A percentile compares a stretch with the other conserved stretches of the same genome.
phyloP scores from a whole-genome alignment of 1,140 invertebrate genomes.

The Nephila pilipes region DNA sequence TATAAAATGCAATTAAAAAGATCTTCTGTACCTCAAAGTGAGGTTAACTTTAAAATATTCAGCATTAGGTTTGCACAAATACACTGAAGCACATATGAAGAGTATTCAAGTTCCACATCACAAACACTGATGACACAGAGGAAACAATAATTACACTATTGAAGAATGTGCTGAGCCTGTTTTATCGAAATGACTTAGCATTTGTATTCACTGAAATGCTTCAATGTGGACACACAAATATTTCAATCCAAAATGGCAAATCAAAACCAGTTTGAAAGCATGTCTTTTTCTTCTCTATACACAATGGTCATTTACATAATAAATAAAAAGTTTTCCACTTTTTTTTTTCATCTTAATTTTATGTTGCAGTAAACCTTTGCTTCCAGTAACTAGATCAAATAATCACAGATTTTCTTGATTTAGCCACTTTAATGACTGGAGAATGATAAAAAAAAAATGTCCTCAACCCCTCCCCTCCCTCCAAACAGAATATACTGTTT shows the following conservation, averaged over 20 bases:
- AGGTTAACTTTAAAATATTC: background rate
- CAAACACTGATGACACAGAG: constrained; percentile 23
- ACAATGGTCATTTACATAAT: constrained; percentile 73
- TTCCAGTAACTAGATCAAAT: constrained; percentile 36
- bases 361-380: background rate
- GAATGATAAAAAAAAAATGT: background rate
- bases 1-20: too few relatives aligned
- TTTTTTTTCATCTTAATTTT: background rate
- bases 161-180: constrained; percentile 42
- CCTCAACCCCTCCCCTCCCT: too few relatives aligned
- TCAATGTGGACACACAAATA: background rate
- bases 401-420: constrained; percentile 63
- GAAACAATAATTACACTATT: constrained; percentile 43
- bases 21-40: too few relatives aligned
- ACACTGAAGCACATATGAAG: background rate
- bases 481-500: background rate
- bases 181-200: constrained; percentile 45
- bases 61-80: background rate
- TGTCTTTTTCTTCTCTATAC: constrained; percentile 27
- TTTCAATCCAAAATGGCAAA: background rate
- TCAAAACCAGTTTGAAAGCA: constrained; percentile 62
- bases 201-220: constrained; percentile 8
- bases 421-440: constrained; percentile 42
- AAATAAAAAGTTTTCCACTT: constrained; percentile 61
- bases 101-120: constrained; percentile 16